Base-by-base conservation (phyloP, 2,797 vertebrate genomes). In the Synanceia verrucosa region DNA sequence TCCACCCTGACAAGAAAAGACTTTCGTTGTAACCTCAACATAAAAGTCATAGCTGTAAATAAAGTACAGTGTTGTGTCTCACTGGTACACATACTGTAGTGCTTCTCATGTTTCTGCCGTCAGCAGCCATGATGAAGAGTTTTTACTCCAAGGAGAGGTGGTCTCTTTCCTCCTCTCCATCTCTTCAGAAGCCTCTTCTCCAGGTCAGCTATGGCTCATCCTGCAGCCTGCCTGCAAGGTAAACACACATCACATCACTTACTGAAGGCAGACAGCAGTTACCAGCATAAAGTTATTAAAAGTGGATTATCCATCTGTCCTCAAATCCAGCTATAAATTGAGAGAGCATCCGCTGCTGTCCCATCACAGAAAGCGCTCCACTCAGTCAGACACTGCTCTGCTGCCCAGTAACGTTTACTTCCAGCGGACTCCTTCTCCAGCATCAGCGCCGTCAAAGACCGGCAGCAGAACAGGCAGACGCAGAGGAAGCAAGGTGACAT, bases 301-400 rank as follows among this genome's bases (percentile, higher is more conserved):
- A 29, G 13, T 11, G 29, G 28, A 61, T 18, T 63, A 3, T 0
- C 28, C 23, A 1, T 56, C 4, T 68, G 2, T 33, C 34, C 3
- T 56, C 13, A 44, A 65, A 70, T 59, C 19, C 75, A 94, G 93
- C 63, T 94, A 93, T 58, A 94, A 94, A 85, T 69, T 93, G 13
- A 82, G 55, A 50, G 91, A 93, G 73, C 70, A 65, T 0, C 78
- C 52, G 1, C 51, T 78, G 31, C 79, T 8, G 4, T 44, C 75
- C 56, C 56, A 76, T 60, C 71, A 75, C 34, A 82, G 86, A 36
- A 90, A 79, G 55, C 83, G 67, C 51, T 92, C 88, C 65, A 88
- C 85, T 31, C 93, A 94, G 80, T 94, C 94, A 10, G 94, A 95
- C 87, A 79, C 94, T 0, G 94, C 93, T 2, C 91, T 95, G 23